Evolutionary conservation across 2,113 vertebrate genomes (phyloP), one percentile per base, ranked within the genome.

Genomic region (Pomatostomus ruficeps): DNA sequence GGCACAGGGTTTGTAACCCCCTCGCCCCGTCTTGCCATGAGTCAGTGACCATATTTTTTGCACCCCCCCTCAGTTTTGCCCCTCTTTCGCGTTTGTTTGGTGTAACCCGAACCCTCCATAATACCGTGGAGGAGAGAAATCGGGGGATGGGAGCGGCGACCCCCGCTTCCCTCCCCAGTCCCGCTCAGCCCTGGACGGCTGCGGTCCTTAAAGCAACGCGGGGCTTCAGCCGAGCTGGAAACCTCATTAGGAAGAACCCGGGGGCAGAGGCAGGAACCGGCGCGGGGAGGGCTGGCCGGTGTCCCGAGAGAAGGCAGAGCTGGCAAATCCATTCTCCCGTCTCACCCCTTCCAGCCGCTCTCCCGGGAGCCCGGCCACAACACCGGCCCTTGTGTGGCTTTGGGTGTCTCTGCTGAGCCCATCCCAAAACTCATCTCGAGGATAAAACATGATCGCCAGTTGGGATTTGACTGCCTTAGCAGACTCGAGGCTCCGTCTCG

Each of bases 201-300:
- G 85, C 68, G 8, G 38, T 74, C 55, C 77, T 45, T 65, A 74
- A 36, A 70, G 61, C 91, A 45, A 24, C 23, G 73, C 29, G 73
- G 78, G 88, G 85, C 45, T 92, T 28, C 94, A 65, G 71, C 36
- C 22, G 66, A 21, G 75, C 94, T 95, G 96, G 94, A 96, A 96
- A 85, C 85, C 85, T 94, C 96, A 66, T 95, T 95, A 95, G 29
- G 61, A 92, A 57, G 85, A 88, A 85, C 13, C 33, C 70, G 88
- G 82, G 85, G 85, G 73, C 81, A 94, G 92, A 73, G 77, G 77
- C 87, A 87, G 94, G 63, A 95, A 65, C 92, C 10, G 46, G 57
- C 12, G 11, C 12, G 19, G 54, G n/a, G 59, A 0, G 46, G 86
- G 83, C 45, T 83, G 80, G 80, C 76, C 29, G 20, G 9, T 33